Base-by-base conservation (phyloP, 2,888 invertebrate species). In the Meloe dianella region DNA sequence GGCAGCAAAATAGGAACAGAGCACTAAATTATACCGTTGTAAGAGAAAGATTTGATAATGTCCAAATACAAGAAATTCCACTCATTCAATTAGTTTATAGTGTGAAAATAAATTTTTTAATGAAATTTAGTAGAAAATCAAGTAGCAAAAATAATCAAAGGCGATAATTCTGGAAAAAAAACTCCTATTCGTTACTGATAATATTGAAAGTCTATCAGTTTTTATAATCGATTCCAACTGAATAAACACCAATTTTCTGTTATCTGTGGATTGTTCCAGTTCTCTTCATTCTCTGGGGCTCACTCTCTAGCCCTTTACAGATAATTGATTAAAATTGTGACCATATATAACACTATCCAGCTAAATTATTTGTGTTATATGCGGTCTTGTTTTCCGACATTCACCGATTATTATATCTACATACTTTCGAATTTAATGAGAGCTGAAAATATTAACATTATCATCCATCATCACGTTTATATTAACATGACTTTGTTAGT, bases 261-360 rank as follows among this genome's bases (percentile, higher is more conserved):
- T 35, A 35, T 30, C 30, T 30, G 30, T 5, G 3, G 3, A 35
- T 35, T 35, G 2, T 5, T 5, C n/a, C 41, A 41, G 38, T 38
- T 38, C 38, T 1, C 38, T 17, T 41, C 41, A 17, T 20, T 9
- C 47, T n/a, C 47, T 7, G 20, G 47, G 1, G 47, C 7, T 9
- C 20, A 20, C 9, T 47, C 2, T 20, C 47, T 20, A 20, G 9
- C 20, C 47, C 8, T 47, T 47, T 9, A 20, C 47, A 47, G 20
- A 47, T 47, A 54, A 27, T 54, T 54, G 54, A 54, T 54, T 54
- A 27, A 54, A 54, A n/a, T 54, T 14, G 9, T 20, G 20, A 8
- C 9, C 8, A 20, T 47, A 41, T 20, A 47, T 20, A 51, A 51
- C 51, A 9, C 8, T 12, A 51, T 12, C 22, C 0, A 22, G 0